A percentile compares a stretch with the other conserved stretches of the same genome.
These are phyloP conservation scores for Uria aalge DNA, from an alignment of 2,113 vertebrate genomes.

Conservation along the genomic window DNA sequence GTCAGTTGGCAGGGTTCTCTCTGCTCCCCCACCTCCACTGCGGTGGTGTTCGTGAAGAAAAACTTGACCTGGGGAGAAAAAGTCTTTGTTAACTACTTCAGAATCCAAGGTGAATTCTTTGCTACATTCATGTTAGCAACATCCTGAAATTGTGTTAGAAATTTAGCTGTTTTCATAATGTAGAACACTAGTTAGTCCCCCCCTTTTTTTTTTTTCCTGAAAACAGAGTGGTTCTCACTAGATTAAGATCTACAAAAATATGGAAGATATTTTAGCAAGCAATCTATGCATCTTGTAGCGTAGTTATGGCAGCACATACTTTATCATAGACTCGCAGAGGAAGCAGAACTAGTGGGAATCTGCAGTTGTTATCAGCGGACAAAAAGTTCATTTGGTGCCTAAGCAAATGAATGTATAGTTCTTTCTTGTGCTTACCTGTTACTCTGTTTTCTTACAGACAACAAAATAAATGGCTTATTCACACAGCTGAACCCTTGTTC, in stretches of 20 bases:
- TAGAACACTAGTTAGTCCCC: background rate
- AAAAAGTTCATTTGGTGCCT: background rate
- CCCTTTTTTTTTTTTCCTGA: background rate
- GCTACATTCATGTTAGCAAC: accelerated
- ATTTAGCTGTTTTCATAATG: background rate
- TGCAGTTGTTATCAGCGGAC: background rate
- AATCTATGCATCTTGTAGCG: background rate
- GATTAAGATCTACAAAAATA: background rate
- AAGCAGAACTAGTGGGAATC: background rate
- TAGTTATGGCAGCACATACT: background rate
- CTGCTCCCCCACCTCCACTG: background rate
- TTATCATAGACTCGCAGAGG: background rate
- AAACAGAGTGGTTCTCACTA: background rate
- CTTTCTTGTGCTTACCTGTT: background rate
- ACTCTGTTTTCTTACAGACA: background rate
- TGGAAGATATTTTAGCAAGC: background rate
- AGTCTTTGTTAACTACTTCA: background rate
- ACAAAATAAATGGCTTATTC: background rate
- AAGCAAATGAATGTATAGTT: background rate
- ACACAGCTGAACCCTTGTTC: background rate
- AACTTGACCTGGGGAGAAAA: background rate
- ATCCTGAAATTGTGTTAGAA: background rate
- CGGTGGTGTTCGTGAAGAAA: background rate
- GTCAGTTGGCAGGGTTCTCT: background rate
- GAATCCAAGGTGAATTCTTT: background rate